Percentiles rank a stretch among this genome's conserved stretches.
These are phyloP conservation scores for Bursaphelenchus okinawaensis DNA, from an alignment of 2,888 invertebrate species.

Conservation along the genomic window DNA sequence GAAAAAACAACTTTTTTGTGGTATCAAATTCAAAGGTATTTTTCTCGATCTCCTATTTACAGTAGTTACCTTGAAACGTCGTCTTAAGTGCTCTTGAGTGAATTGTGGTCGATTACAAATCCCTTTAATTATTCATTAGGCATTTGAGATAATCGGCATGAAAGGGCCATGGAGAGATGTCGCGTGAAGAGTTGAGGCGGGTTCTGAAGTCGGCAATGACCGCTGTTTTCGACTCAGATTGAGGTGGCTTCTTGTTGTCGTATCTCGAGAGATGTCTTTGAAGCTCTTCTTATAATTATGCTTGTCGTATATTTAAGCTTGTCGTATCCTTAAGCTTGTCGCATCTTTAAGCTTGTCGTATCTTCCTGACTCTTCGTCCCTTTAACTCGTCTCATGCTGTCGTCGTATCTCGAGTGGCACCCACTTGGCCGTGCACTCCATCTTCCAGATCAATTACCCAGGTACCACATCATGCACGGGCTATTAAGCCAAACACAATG, in stretches of 20 bases:
- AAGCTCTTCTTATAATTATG: not conserved
- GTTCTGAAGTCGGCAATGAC: not conserved
- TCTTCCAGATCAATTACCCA: not conserved
- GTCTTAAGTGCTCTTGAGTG: not conserved
- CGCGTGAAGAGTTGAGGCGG: not conserved
- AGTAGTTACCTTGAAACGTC: not conserved
- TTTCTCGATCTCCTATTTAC: not conserved
- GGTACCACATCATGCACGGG: not conserved
- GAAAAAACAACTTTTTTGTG: too few relatives aligned
- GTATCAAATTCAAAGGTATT: too few relatives aligned
- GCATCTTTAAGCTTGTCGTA: too few relatives aligned
- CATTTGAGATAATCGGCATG: not conserved
- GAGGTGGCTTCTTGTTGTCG: too few relatives aligned
- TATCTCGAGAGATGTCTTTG: too few relatives aligned
- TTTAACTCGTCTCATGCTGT: too few relatives aligned
- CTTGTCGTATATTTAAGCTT: too few relatives aligned
- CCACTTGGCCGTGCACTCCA: not conserved
- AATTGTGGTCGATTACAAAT: not conserved
- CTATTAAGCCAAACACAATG: not conserved
- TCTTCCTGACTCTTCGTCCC: too few relatives aligned
- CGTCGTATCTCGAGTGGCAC: not conserved
- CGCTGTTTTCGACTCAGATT: too few relatives aligned
- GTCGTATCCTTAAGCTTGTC: too few relatives aligned
- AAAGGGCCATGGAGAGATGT: not conserved
- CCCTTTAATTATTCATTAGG: not conserved